phyloP scores from a whole-genome alignment of 2,888 invertebrate species.

The Epistrophe grossulariae region DNA sequence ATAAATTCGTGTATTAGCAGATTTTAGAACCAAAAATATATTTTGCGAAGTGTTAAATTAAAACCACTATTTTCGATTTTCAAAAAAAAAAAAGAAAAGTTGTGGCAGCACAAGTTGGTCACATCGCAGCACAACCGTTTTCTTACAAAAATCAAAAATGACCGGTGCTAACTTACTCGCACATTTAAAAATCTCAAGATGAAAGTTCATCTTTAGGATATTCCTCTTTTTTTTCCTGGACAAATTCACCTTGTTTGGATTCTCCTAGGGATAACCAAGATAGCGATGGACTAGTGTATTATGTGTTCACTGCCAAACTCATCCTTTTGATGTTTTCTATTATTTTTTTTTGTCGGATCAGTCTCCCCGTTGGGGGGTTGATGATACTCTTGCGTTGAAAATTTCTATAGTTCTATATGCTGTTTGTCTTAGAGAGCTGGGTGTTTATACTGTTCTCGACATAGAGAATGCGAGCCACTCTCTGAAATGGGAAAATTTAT shows the following conservation, averaged over 20 bases:
- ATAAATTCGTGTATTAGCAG: too few relatives aligned
- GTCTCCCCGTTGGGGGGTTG: constrained; percentile 3
- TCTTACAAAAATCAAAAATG: too few relatives aligned
- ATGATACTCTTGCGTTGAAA: constrained; percentile 15
- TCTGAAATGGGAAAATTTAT: constrained; percentile 73
- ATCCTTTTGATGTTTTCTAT: constrained; percentile 72
- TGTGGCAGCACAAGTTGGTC: too few relatives aligned
- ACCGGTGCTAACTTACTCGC: too few relatives aligned
- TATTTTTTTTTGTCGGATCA: constrained; percentile 27
- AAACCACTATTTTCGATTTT: too few relatives aligned
- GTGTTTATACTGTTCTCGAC: constrained; percentile 35
- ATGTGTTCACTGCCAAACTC: constrained; percentile 64
- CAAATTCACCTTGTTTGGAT: constrained; percentile 22
- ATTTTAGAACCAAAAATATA: too few relatives aligned
- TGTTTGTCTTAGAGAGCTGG: constrained; percentile 43
- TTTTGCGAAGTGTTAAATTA: too few relatives aligned
- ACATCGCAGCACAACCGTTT: too few relatives aligned
- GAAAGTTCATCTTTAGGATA: too few relatives aligned
- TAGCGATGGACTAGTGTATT: constrained; percentile 54
- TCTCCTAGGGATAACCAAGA: constrained; percentile 33
- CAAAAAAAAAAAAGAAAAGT: too few relatives aligned
- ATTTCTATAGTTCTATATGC: constrained; percentile 33
- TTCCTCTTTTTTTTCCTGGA: background rate
- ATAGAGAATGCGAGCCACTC: constrained; percentile 64
- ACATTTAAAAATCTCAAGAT: too few relatives aligned